phyloP scores from a whole-genome alignment of 2,888 invertebrate species.

The Graphium colonna region DNA sequence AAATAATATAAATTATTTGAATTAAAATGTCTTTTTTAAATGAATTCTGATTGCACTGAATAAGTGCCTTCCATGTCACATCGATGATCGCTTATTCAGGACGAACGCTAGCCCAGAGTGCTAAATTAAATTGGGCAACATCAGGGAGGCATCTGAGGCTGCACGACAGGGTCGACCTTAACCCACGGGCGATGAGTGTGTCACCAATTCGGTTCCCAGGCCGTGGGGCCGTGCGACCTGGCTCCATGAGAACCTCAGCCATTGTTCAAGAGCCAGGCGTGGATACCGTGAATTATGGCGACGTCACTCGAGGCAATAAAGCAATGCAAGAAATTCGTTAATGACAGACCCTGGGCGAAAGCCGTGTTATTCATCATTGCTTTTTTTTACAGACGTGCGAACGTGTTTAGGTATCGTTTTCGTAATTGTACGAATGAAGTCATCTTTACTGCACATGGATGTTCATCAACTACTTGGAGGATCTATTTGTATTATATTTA shows the following conservation, averaged over 20 bases:
- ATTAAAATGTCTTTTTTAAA: too few species aligned
- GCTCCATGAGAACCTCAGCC: slow-evolving; percentile 32
- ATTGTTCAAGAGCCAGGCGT: slow-evolving; percentile 28
- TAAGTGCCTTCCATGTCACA: too few species aligned
- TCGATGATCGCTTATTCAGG: too few species aligned
- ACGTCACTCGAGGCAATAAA: slow-evolving; percentile 4
- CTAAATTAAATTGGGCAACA: too few species aligned
- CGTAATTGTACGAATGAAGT: neutral
- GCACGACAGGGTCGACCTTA: slow-evolving; percentile 32
- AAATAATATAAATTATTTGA: too few species aligned
- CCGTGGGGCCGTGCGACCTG: slow-evolving; percentile 36
- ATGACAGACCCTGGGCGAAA: neutral
- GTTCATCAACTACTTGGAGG: neutral
- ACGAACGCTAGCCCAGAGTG: too few species aligned
- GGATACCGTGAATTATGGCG: slow-evolving; percentile 16
- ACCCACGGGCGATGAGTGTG: slow-evolving; percentile 34
- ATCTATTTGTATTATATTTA: too few species aligned
- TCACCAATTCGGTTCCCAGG: slow-evolving; percentile 31
- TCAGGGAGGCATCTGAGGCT: too few species aligned
- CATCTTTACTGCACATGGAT: neutral
- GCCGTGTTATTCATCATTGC: neutral
- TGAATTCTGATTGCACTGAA: too few species aligned
- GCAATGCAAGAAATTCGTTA: slow-evolving; percentile 3
- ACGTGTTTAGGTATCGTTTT: neutral
- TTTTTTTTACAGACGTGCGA: neutral